Evolutionary conservation across 2,797 vertebrate genomes (phyloP), one percentile per base, ranked within the genome.

Genomic region (Coreius guichenoti): DNA sequence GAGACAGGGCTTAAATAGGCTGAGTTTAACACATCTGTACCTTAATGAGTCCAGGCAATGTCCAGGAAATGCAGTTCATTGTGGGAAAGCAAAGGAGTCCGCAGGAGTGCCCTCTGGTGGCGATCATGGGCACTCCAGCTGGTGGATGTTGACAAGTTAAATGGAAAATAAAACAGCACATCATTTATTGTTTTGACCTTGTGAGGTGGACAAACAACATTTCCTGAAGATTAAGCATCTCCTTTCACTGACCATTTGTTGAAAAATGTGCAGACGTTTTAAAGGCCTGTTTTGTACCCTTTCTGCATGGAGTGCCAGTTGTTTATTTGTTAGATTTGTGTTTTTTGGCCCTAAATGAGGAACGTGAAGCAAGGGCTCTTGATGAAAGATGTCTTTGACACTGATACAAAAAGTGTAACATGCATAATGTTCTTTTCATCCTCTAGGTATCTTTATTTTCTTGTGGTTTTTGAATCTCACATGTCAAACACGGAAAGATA

Each of bases 371-470:
- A n/a, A 8, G 8, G 54, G 13, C 36, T 76, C 23, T 2, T 76
- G 7, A 36, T n/a, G 17, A 21, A 29, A 23, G 5, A 63, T 29
- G 5, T 16, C 0, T 58, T n/a, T 77, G 23, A 8, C 13, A 6
- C 16, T 61, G 29, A 78, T 26, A 12, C 36, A 39, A 69, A 69
- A 39, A 12, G 23, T 75, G 8, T 54, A 31, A 51, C 67, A 23
- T 69, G 26, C 33, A 8, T 4, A 16, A 8, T 29, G 14, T 63
- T 5, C 61, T 11, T 14, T 84, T 63, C 49, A 43, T 81, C 23
- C 26, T 86, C 14, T 86, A 96, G 95, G 95, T 85, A 56, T 94
- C 1, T 94, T 92, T 12, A 56, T 95, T 43, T 95, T 95, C 90
- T 85, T 96, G 76, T 96, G 95, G 95, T 93, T 91, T 13, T 0